Evolutionary conservation across 2,113 vertebrate species (phyloP), one percentile per base, ranked within the genome.

Genomic region (Myanophis thanlyinensis): DNA sequence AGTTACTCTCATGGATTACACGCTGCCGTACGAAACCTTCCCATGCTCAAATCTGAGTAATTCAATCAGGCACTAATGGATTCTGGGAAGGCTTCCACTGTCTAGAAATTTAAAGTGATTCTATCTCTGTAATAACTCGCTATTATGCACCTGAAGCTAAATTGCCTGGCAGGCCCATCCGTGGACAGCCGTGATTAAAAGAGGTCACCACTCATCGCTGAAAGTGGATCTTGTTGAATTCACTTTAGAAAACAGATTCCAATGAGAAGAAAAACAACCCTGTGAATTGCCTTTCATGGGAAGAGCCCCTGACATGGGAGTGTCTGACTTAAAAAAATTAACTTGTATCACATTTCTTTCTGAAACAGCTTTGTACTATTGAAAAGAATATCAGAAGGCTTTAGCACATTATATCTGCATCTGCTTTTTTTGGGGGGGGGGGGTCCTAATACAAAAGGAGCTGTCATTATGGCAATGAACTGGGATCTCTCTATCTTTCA

Each of bases 51-150:
- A 97, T 97, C 97, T 97, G 95, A 95, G 96, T 97, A 98, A 98
- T 98, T 98, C 97, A 97, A 98, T 98, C 97, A 97, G 95, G 94
- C 96, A 93, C 94, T 97, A 97, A 97, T 97, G 97, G 97, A 97
- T 97, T 97, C 97, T 97, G 97, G 97, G 96, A 97, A 97, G 94
- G 97, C 92, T 97, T 96, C 95, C 96, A 97, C 97, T 96, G 97
- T 96, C 96, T 95, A 97, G 96, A 97, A 98, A 98, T 95, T 96
- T 97, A 95, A 97, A 97, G 97, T 96, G 96, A 96, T 97, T 97
- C 96, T 95, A 80, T 94, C 96, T 96, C 95, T 96, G 48, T 96
- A 97, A 97, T 97, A 97, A 97, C 96, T 97, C 97, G 95, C 96
- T 94, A 97, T 97, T 97, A 96, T 96, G 96, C 96, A 97, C 97